Conservation (phyloP, 2,797 vertebrate species). For the Cossypha polioptera region DNA sequence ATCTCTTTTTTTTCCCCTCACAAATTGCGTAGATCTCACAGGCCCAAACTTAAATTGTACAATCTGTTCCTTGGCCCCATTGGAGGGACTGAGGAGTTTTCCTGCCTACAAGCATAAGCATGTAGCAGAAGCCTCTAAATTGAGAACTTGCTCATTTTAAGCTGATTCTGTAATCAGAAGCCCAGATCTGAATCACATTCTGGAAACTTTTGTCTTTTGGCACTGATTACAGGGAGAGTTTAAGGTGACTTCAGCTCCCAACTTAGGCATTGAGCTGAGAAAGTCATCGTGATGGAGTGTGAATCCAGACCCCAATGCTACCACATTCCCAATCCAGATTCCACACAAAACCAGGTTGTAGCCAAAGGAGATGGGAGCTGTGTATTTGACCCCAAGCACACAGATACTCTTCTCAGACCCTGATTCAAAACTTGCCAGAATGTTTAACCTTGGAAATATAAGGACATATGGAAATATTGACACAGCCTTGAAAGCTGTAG, state of each 20-base stretch:
- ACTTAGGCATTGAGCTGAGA: neutral
- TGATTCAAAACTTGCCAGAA: neutral
- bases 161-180: constrained; percentile 43
- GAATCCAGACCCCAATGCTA: neutral
- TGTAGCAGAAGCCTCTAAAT: constrained; percentile 43
- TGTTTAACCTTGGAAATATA: constrained; percentile 31
- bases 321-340: neutral
- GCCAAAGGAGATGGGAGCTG: neutral
- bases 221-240: neutral
- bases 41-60: constrained; percentile 19
- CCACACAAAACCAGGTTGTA: neutral
- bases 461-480: constrained; percentile 18
- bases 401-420: neutral
- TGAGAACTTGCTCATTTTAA: constrained; percentile 63
- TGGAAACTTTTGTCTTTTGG: constrained; percentile 31
- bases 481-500: constrained; percentile 4
- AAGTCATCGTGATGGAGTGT: neutral
- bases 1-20: neutral
- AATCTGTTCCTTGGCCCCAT: constrained; percentile 54
- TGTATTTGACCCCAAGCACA: neutral
- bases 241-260: constrained; percentile 15
- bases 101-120: constrained; percentile 24
- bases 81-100: constrained; percentile 20
- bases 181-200: constrained; percentile 46
- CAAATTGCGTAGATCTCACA: neutral